Evolutionary conservation across 2,797 vertebrate species (phyloP).

Genomic region (Pseudochromis fuscus): DNA sequence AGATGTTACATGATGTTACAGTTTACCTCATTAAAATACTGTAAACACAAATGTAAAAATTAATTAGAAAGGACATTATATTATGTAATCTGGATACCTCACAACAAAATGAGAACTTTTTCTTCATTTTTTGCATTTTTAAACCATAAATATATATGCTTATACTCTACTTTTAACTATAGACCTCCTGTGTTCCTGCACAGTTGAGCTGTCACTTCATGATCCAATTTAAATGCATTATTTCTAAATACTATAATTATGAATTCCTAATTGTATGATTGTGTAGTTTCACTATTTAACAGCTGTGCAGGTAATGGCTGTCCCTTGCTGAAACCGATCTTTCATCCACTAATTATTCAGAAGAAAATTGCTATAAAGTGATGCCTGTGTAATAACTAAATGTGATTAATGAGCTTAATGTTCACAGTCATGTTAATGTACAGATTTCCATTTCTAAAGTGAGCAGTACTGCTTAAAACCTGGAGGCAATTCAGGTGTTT

Average conservation of each 20-base stretch:
- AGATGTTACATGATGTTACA: not conserved
- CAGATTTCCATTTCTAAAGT: conserved; percentile 6
- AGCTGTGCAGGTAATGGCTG: conserved; percentile 1
- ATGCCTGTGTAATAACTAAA: conserved; percentile 3
- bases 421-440: not conserved
- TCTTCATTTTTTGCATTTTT: not conserved
- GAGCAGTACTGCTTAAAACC: not conserved
- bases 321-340: not conserved
- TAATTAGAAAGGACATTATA: too few relatives aligned
- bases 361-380: conserved; percentile 25
- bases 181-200: not conserved
- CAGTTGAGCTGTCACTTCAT: not conserved
- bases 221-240: not conserved
- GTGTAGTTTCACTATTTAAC: not conserved
- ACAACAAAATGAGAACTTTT: not conserved
- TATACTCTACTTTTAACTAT: not conserved
- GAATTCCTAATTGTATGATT: not conserved
- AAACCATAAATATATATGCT: too few relatives aligned
- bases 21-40: too few relatives aligned
- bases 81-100: too few relatives aligned
- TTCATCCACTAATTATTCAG: not conserved
- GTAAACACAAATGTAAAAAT: too few relatives aligned
- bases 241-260: not conserved
- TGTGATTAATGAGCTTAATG: conserved; percentile 28
- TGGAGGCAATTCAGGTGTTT: conserved; percentile 1